Base-by-base conservation (phyloP, 2,113 vertebrate genomes). In the Gallinago undulata region DNA sequence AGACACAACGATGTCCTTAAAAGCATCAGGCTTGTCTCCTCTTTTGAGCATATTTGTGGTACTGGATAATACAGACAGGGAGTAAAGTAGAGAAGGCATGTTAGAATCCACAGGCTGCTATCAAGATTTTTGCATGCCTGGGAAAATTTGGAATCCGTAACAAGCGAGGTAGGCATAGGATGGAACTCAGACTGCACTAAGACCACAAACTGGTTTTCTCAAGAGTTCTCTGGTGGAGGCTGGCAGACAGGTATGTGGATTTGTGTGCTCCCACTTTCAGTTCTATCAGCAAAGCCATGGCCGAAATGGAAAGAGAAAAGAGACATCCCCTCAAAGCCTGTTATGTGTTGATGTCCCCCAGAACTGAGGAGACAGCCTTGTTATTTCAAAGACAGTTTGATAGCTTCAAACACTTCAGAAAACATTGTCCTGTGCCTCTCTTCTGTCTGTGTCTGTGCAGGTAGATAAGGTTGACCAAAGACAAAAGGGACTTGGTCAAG, bases 311-410 rank as follows among this genome's bases (percentile, higher is more conserved):
- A 72, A 60, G 51, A 39, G 41, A 27, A 50, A 41, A 69, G 62
- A 19, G 22, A 84, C 25, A 31, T 15, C 30, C 30, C 30, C 30
- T 69, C 66, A 24, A 37, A 63, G 55, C 13, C 4, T 8, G 22
- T 30, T 30, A 10, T 15, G 4, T 19, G 10, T 19, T 0, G 0
- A 51, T 18, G 18, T 39, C 3, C 15, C 15, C 35, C 37, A 25
- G 28, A 41, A 47, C 0, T 47, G 30, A 35, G 41, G 57, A 25
- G 13, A 13, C 11, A 10, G 7, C 21, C 11, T 47, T 25, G 13
- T 19, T 67, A 25, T 62, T 84, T 75, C 55, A 68, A 11, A 7
- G 37, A 13, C 13, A 28, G 14, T 13, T 31, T 28, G 41, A 67
- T 69, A 84, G 25, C 33, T 75, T 55, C 56, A 55, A 55, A 64